A percentile compares a stretch with the other conserved stretches of the same genome.
These are phyloP conservation scores for Lepidochrysops patricia DNA, from an alignment of 2,888 invertebrate species.

Conservation along the genomic window DNA sequence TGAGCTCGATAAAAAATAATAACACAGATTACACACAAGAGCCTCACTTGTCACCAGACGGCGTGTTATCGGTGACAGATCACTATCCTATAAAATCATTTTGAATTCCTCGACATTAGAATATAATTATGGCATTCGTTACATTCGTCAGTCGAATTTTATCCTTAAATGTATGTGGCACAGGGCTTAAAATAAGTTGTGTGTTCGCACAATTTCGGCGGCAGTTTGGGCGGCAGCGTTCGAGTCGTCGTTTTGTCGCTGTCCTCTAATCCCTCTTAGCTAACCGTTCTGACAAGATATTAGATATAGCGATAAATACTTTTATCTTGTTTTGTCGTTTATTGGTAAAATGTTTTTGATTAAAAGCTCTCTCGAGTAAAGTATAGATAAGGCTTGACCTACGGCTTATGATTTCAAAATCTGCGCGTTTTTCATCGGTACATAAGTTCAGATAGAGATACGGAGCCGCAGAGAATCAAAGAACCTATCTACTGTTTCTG, in stretches of 20 bases:
- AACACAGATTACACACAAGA: constrained; percentile 56
- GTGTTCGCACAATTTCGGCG: constrained; percentile 8
- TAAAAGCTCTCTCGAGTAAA: neutral
- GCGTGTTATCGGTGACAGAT: constrained; percentile 69
- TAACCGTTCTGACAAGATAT: constrained; percentile 72
- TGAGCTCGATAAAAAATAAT: constrained; percentile 33
- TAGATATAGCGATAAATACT: constrained; percentile 51
- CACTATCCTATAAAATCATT: constrained; percentile 60
- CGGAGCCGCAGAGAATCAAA: neutral
- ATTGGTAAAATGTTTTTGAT: constrained; percentile 20
- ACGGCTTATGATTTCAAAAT: neutral
- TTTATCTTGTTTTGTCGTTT: constrained; percentile 32
- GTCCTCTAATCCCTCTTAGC: constrained; percentile 67
- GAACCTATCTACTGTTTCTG: too few species aligned
- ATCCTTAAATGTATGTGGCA: constrained; percentile 25
- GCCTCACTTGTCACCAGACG: constrained; percentile 65
- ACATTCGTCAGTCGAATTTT: constrained; percentile 27
- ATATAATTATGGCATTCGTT: constrained; percentile 32
- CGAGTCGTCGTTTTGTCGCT: constrained; percentile 59
- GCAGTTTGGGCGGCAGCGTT: constrained; percentile 18
- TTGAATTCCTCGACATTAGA: constrained; percentile 58
- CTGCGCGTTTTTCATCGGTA: neutral
- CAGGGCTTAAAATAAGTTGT: neutral
- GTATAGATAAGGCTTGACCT: neutral
- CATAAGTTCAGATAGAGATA: neutral